Conservation (phyloP, 2,797 vertebrate species). For the Poliocrania exsul region DNA sequence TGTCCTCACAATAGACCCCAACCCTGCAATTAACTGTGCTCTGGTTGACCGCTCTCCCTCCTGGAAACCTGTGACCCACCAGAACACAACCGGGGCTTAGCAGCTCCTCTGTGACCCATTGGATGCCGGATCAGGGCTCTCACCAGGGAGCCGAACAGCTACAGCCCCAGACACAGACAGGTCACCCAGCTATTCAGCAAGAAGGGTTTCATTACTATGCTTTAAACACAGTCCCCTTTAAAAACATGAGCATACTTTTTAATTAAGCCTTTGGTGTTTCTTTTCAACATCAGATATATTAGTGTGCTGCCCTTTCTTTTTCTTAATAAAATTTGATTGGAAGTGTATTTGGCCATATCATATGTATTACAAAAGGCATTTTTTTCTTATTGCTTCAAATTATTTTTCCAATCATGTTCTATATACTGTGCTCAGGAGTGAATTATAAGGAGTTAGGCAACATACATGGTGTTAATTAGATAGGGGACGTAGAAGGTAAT, state of each 20-base stretch:
- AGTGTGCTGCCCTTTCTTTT: conserved; percentile 19
- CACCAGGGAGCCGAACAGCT: not conserved
- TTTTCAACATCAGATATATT: conserved; percentile 36
- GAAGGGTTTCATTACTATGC: conserved; percentile 24
- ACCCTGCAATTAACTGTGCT: conserved; percentile 4
- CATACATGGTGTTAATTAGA: conserved; percentile 75
- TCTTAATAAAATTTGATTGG: conserved; percentile 38
- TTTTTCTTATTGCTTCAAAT: conserved; percentile 64
- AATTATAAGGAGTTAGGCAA: conserved; percentile 72
- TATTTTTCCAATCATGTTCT: conserved; percentile 69
- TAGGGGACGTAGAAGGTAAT: conserved; percentile 67
- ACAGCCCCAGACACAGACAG: not conserved
- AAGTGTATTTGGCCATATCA: conserved; percentile 38
- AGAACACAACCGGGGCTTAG: not conserved
- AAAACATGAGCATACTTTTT: conserved; percentile 40
- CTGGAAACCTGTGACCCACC: not conserved
- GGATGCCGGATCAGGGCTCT: not conserved
- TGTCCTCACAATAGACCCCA: not conserved
- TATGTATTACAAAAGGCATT: conserved; percentile 35
- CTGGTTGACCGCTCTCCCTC: not conserved
- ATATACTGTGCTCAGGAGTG: conserved; percentile 50
- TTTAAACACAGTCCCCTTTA: not conserved
- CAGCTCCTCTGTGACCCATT: not conserved
- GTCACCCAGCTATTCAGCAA: not conserved
- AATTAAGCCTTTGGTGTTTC: conserved; percentile 61